Base-by-base conservation (phyloP, 2,113 vertebrate species). In the Fukomys damarensis region DNA sequence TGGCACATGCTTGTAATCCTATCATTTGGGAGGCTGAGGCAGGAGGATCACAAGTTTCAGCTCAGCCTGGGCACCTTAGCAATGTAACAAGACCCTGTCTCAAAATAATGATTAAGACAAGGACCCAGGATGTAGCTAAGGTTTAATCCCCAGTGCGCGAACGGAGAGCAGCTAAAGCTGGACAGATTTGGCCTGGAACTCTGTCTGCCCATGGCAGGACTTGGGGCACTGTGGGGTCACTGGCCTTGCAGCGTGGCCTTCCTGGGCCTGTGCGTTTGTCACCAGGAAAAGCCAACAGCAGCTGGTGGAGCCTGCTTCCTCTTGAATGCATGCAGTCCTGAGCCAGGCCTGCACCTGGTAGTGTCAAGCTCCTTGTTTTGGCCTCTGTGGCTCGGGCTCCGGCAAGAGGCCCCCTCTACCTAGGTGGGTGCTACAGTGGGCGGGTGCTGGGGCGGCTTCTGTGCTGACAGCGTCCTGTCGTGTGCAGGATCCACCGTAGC, bases 191-290 rank as follows among this genome's bases (percentile, higher is more conserved):
- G 26, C 81, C 49, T 32, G 49, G 54, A 66, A 26, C 38, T 68
- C 28, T 5, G 7, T 38, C n/a, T 2, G 0, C 9, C 61, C 10
- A 2, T 1, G 6, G 7, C 38, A 52, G 35, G 19, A 2, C 14
- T 7, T 3, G 26, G 32, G 56, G 32, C 3, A 9, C 66, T 22
- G 46, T 4, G 22, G 22, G 41, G 87, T 35, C 26, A 20, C 26
- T 10, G 63, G 41, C 41, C 68, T 49, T 9, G 41, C 6, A 52
- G 54, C 41, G 3, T 59, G 28, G 49, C 41, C 58, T 49, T 14
- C 72, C 12, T 41, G 35, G 68, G 28, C 38, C 19, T 43, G 11
- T 61, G 52, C 4, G 1, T 77, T 68, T 65, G 30, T 35, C 84
- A 41, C 28, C 13, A 14, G 70, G 85, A 32, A 80, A 61, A 38